Evolutionary conservation across 2,888 invertebrate species (phyloP).

Genomic region (Andricus curvator): DNA sequence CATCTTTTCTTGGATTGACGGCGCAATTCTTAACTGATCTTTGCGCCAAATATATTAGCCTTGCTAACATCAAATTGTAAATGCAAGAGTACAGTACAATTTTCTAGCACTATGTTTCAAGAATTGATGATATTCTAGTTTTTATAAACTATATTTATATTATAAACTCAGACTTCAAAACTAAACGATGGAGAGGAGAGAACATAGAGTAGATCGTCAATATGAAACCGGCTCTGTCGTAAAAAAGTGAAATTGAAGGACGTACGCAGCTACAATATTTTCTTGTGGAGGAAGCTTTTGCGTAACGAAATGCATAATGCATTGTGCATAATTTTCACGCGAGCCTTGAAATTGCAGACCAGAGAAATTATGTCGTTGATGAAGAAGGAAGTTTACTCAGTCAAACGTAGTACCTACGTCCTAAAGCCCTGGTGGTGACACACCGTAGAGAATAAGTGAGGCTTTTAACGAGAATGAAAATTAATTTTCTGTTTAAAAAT

Average conservation of each 20-base stretch:
- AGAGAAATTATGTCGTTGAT: slow-evolving; percentile 19
- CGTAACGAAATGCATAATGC: slow-evolving; percentile 60
- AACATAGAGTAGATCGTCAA: not conserved
- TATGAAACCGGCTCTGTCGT: not conserved
- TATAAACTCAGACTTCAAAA: not conserved
- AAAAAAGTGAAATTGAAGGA: slow-evolving; percentile 37
- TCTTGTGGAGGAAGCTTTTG: not conserved
- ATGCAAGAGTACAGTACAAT: too few relatives aligned
- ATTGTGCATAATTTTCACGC: slow-evolving; percentile 50
- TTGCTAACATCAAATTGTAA: too few relatives aligned
- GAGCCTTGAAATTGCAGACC: slow-evolving; percentile 18
- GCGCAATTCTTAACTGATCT: too few relatives aligned
- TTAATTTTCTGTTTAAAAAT: not conserved
- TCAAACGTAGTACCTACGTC: not conserved
- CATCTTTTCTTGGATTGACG: too few relatives aligned
- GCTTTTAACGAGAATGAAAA: not conserved
- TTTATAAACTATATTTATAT: too few relatives aligned
- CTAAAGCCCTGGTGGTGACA: not conserved
- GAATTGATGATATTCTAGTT: too few relatives aligned
- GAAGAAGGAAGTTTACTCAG: slow-evolving; percentile 17
- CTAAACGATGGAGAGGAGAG: not conserved
- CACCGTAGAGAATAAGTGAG: not conserved
- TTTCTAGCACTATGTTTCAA: too few relatives aligned
- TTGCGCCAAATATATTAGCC: too few relatives aligned
- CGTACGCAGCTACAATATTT: slow-evolving; percentile 27